Evolutionary conservation across 2,797 vertebrate species (phyloP).

Genomic region (Xenops minutus): DNA sequence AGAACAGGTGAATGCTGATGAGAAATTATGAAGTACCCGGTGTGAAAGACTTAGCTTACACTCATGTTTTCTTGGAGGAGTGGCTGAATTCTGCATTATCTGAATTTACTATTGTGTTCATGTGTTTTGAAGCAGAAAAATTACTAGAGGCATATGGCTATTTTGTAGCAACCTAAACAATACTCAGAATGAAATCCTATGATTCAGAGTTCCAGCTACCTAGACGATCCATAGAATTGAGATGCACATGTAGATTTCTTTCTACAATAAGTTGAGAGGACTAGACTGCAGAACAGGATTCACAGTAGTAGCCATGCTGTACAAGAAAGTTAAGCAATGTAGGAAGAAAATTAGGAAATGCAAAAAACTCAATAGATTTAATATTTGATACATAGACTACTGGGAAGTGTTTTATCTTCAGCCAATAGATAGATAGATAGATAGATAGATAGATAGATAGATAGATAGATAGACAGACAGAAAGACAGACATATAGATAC

Average conservation of each 20-base stretch:
- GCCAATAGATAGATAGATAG: too few species aligned
- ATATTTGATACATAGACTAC: background rate
- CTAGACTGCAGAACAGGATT: background rate
- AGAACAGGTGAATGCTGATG: background rate
- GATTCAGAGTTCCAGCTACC: background rate
- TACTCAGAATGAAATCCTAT: background rate
- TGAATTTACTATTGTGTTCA: background rate
- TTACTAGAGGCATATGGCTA: background rate
- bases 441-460: background rate
- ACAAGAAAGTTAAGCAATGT: background rate
- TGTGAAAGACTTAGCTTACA: background rate
- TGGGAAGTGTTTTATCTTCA: background rate
- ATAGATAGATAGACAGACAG: background rate
- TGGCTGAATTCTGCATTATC: background rate
- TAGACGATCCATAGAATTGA: background rate
- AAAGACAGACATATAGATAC: too few species aligned
- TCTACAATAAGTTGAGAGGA: background rate
- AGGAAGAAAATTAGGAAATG: background rate
- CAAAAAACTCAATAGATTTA: background rate
- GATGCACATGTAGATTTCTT: background rate
- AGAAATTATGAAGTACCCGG: background rate
- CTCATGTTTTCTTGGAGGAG: background rate
- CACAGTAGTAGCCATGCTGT: background rate
- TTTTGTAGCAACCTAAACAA: background rate
- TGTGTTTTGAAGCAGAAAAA: background rate